Evolutionary conservation across 2,888 invertebrate genomes (phyloP), one percentile per base, ranked within the genome.

Genomic region (Drosophila bunnanda): DNA sequence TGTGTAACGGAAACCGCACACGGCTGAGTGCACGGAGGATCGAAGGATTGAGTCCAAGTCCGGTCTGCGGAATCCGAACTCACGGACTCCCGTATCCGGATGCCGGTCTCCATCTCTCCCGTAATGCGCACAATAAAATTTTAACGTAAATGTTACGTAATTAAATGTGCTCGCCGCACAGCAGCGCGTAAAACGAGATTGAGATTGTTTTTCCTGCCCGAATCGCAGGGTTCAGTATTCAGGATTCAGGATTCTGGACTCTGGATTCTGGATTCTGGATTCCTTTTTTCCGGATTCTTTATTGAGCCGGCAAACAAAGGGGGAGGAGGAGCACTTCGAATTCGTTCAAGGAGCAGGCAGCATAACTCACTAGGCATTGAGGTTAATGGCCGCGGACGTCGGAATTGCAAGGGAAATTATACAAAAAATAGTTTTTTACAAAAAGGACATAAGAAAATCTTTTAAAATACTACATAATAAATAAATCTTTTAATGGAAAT

Each of bases 1-100:
- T 83, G 75, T 79, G 77, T 83, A 79, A 82, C 82, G 82, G 87
- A 87, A 82, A 84, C 87, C 82, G 79, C 87, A 87, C 82, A 84
- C 87, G 81, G 87, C 67, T 75, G 84, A 82, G 75, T 81, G 87
- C 77, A 61, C 71, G 50, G 50, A 68, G 68, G 54, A 68, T 48
- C 69, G 68, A 50, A 41, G 69, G 56, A 68, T 68, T 69, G 69
- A 69, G 69, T 55, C 48, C 69, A 67, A 57, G 56, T 69, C 69
- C 69, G 57, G 55, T 34, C 34, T 28, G 52, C 34, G 28, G 30
- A 30, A 50, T 32, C 8, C 44, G 55, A 15, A 48, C n/a, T 36
- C 30, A 22, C 43, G 43, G 43, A 54, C n/a, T 54, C 30, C 55
- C 30, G 36, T n/a, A 67, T 65, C 58, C 69, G 44, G 59, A 22